Percentiles rank a stretch among this genome's conserved stretches.
These are phyloP conservation scores for Synergus gifuensis DNA, from an alignment of 2,888 invertebrate genomes.

Conservation along the genomic window DNA sequence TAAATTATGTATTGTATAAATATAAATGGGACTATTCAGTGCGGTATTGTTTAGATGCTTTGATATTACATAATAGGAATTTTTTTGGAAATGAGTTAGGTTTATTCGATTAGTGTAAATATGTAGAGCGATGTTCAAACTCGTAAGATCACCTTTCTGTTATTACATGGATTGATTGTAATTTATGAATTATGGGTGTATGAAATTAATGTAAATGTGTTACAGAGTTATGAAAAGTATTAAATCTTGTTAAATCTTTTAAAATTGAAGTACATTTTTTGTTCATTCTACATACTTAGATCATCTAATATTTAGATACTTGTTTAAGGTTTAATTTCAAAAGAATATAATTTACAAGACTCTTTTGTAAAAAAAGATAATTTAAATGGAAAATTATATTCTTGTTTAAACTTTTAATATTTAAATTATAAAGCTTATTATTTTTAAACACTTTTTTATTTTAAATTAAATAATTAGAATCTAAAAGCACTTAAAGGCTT, in stretches of 20 bases:
- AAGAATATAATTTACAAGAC: background rate
- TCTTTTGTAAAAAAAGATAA: background rate
- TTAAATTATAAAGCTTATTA: no score
- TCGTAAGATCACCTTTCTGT: background rate
- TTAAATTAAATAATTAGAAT: no score
- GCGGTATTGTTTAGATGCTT: background rate
- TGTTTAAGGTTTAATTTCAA: background rate
- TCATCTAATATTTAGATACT: background rate
- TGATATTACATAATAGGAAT: background rate
- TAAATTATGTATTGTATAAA: background rate
- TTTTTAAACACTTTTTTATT: no score
- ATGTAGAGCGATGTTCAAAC: background rate
- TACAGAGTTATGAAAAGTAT: slow-evolving; percentile 16
- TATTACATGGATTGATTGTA: background rate
- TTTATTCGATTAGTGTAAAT: background rate
- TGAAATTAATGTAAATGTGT: background rate
- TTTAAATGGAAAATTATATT: no score
- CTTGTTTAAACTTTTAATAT: no score
- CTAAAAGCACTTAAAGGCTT: no score
- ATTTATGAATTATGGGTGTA: background rate
- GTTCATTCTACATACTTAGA: background rate
- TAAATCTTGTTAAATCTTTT: slow-evolving; percentile 19
- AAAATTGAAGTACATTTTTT: background rate
- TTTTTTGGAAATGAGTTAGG: background rate
- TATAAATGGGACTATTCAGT: background rate